Conservation (phyloP, 2,888 invertebrate genomes). For the Limnephilus auricula region DNA sequence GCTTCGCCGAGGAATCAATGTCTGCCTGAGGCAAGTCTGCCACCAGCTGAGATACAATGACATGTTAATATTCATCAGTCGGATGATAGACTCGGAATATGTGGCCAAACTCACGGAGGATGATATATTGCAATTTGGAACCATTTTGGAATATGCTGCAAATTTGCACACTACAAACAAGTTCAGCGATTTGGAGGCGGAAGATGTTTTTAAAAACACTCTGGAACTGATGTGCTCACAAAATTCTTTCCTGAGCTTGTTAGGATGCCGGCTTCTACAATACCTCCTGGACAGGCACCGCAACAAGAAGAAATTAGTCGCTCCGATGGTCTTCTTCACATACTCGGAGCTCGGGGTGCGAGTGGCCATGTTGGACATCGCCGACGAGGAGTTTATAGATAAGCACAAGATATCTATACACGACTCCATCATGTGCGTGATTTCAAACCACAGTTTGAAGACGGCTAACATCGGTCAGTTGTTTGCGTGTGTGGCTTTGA, state of each 20-base stretch:
- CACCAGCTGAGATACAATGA: conserved; percentile 74
- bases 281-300: conserved; percentile 77
- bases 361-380: conserved; percentile 70
- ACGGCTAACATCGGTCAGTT: conserved; percentile 77
- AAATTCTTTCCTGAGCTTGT: conserved; percentile 74
- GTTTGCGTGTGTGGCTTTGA: conserved; percentile 77
- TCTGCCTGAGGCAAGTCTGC: conserved; percentile 77
- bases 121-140: conserved; percentile 76
- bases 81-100: conserved; percentile 77
- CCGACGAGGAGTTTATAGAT: conserved; percentile 77
- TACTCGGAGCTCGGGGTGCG: conserved; percentile 73
- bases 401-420: conserved; percentile 76
- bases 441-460: conserved; percentile 73
- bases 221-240: conserved; percentile 75
- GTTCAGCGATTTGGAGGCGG: conserved; percentile 74
- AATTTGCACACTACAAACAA: conserved; percentile 72
- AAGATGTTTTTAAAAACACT: conserved; percentile 75
- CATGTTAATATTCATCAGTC: conserved; percentile 74
- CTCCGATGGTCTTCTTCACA: conserved; percentile 76
- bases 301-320: conserved; percentile 74
- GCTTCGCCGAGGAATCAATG: conserved; percentile 76
- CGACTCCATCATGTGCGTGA: conserved; percentile 72
- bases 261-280: conserved; percentile 78
- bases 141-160: conserved; percentile 76
- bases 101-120: conserved; percentile 72